Base-by-base conservation (phyloP, 2,888 invertebrate genomes). In the Pherbina coryleti region DNA sequence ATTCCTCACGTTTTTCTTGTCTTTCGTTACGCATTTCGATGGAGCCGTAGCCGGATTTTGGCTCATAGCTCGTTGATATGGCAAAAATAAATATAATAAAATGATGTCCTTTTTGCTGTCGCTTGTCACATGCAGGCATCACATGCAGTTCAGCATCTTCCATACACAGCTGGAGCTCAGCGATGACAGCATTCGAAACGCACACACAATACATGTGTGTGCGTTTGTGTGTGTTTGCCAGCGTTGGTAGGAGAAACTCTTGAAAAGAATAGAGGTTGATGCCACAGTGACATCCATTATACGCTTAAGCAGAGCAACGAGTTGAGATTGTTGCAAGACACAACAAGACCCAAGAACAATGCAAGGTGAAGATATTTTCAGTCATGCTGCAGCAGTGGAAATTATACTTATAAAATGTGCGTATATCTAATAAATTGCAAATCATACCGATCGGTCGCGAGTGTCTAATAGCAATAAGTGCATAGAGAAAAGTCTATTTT, bases 61-160 rank as follows among this genome's bases (percentile, higher is more conserved):
- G 70, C 62, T 76, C 62, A 70, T 62, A 57, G 76, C 51, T 17
- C 73, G 73, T 49, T 74, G 62, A 74, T 62, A 25, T n/a, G 19
- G 51, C 62, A 22, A 60, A 51, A 60, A 72, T 72, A 31, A 55
- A 53, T 77, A 72, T 66, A 75, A 55, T 55, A 49, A 76, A 66
- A 72, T 67, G 22, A 72, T 66, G 72, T 77, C 72, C 72, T 72
- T 77, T 72, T 77, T 67, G 66, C 72, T 77, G 72, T 77, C 67
- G 37, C 55, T 72, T 72, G 72, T 77, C 72, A 22, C 37, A 14
- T 28, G 53, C 72, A 72, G 77, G 28, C 66, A n/a, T n/a, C n/a
- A n/a, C n/a, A n/a, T n/a, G n/a, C n/a, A n/a, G 44, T 34, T 7
- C 66, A 66, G 53, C 66, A n/a, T 51, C 74, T 53, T 74, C 66